Conservation (phyloP, 2,797 vertebrate species). For the Falco novaeseelandiae region DNA sequence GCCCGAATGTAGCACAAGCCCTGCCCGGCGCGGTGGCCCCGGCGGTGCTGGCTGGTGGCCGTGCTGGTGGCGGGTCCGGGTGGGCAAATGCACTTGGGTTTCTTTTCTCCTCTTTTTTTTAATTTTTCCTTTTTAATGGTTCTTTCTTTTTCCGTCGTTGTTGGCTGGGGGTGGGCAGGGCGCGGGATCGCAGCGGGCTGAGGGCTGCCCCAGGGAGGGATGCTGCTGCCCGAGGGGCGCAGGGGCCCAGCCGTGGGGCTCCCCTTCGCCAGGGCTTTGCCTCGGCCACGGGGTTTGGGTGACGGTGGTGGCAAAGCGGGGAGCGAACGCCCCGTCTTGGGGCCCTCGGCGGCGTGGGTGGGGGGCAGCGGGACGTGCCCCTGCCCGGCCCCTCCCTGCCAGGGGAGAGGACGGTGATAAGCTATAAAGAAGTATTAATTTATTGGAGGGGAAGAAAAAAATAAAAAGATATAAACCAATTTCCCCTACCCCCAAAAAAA, state of each 20-base stretch:
- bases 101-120: constrained; percentile 13
- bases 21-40: background rate
- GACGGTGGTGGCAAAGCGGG: background rate
- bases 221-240: background rate
- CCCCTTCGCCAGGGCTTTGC: background rate
- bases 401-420: constrained; percentile 56
- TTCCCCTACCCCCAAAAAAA: constrained; percentile 61
- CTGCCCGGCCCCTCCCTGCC: background rate
- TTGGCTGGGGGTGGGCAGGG: background rate
- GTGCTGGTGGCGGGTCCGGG: background rate
- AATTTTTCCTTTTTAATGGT: background rate
- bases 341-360: background rate
- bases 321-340: background rate
- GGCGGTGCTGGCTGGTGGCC: background rate
- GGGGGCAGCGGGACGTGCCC: constrained; percentile 37
- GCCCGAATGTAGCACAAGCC: constrained; percentile 66
- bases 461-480: constrained; percentile 71
- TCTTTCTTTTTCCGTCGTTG: background rate
- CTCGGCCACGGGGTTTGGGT: background rate
- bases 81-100: constrained; percentile 56
- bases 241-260: background rate
- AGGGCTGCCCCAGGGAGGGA: background rate
- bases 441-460: constrained; percentile 68
- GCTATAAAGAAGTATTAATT: constrained; percentile 81
- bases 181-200: background rate